phyloP scores from a whole-genome alignment of 2,797 vertebrate species.

The Oophaga sylvatica region DNA sequence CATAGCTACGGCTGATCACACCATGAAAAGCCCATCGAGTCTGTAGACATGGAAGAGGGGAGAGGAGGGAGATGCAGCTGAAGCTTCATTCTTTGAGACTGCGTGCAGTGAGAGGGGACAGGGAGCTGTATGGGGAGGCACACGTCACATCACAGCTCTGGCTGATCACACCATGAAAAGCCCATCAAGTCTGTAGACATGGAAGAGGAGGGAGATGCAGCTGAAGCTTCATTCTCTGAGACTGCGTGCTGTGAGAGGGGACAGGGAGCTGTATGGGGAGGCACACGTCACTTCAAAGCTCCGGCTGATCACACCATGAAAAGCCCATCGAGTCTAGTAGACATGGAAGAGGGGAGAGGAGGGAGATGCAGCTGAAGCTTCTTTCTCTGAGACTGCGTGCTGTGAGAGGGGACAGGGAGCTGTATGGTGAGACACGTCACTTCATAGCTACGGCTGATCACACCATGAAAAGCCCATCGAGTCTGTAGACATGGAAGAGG shows the following conservation, averaged over 20 bases:
- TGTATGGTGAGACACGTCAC: neutral
- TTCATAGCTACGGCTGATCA: neutral
- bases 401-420: neutral
- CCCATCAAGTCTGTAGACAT: neutral
- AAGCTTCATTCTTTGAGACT: too few species aligned
- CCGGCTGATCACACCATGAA: neutral
- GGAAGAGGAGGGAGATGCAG: neutral
- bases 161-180: neutral
- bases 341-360: too few species aligned
- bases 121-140: too few species aligned
- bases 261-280: neutral
- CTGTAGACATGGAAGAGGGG: too few species aligned
- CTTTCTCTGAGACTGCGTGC: neutral
- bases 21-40: neutral
- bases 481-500: too few species aligned
- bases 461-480: neutral
- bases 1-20: neutral
- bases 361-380: too few species aligned
- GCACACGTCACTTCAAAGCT: neutral
- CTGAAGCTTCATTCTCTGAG: neutral
- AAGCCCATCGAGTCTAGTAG: neutral
- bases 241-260: neutral
- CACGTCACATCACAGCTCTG: neutral
- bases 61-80: too few species aligned
- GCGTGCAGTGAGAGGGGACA: too few species aligned